Evolutionary conservation across 2,888 invertebrate genomes (phyloP), one percentile per base, ranked within the genome.

Genomic region (Zelleria hepariella): DNA sequence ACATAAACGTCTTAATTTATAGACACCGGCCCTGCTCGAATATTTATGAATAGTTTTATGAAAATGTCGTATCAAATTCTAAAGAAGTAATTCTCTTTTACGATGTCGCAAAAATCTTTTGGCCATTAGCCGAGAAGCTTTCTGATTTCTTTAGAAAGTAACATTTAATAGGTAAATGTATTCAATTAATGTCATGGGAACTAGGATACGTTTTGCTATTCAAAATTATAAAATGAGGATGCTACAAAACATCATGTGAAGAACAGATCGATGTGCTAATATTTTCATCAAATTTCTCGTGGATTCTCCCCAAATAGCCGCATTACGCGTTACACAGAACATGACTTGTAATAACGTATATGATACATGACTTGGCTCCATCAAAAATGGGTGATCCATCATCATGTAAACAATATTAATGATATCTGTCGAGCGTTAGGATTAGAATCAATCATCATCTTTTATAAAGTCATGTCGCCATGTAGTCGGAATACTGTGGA

Each of bases 371-470:
- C 65, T 20, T 71, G 67, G 65, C 67, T 72, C 71, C 68, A 69
- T 66, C 67, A 67, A 72, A 69, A 68, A 70, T 70, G 67, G 67
- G 64, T 69, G 64, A 86, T 86, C 77, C 74, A 85, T 86, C 85
- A 85, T 68, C 60, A 66, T 65, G 66, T 72, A 73, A 77, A 78
- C 68, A 75, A 73, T 80, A 85, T 84, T 83, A 83, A 85, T 84
- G 78, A 74, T 80, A 67, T 74, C 71, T 78, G 78, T 74, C 76
- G 67, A 66, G 66, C 64, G 70, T 72, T 75, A 73, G 72, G 73
- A 67, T 73, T 68, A 66, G 70, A 76, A 82, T 83, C 78, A 75
- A 83, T 82, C 80, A 80, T 80, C 69, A 64, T 32, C 66, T 66
- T 64, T 65, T 68, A 66, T 67, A 70, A 65, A 72, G 70, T 67